Evolutionary conservation across 2,797 vertebrate species (phyloP), one percentile per base, ranked within the genome.

Genomic region (Hemibagrus guttatus): DNA sequence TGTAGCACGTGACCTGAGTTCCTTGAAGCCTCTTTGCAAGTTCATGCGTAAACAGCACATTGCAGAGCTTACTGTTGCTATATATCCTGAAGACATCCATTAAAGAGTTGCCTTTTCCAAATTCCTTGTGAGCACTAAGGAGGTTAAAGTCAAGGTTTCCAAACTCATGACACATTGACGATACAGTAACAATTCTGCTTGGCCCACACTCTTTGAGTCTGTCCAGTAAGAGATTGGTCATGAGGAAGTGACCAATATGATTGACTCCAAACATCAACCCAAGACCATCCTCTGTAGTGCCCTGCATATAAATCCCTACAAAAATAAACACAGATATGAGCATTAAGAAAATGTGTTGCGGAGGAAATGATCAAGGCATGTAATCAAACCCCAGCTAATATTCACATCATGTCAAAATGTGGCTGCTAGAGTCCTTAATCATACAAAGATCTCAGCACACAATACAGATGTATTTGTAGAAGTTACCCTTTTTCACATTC

Each of bases 251-350:
- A 58, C 94, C 94, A 0, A 95, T 79, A 86, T 95, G 94, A 87
- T 95, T 95, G 80, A 94, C 91, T 1, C 92, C 93, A 84, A 95
- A 95, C 92, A 94, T 93, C 89, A 94, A 86, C 26, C 92, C 93
- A 58, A 95, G 89, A 66, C 93, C 93, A 23, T 95, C 94, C 28
- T 92, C 91, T 9, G 94, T 94, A 61, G 83, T 92, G 54, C 93
- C 93, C 52, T 90, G 86, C 79, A 88, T 16, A 69, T 14, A 79
- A 42, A 94, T 0, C 3, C 94, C 94, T 95, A 85, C 52, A 83
- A 71, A 16, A 85, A n/a, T n/a, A 4, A n/a, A 42, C n/a, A 23
- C 12, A 58, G 35, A 39, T 72, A 64, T 58, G 11, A 49, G 28
- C 17, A n/a, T 71, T 31, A 72, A n/a, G 17, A 31, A 59, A 81